Evolutionary conservation across 2,113 vertebrate species (phyloP), one percentile per base, ranked within the genome.

Genomic region (Pipa parva): DNA sequence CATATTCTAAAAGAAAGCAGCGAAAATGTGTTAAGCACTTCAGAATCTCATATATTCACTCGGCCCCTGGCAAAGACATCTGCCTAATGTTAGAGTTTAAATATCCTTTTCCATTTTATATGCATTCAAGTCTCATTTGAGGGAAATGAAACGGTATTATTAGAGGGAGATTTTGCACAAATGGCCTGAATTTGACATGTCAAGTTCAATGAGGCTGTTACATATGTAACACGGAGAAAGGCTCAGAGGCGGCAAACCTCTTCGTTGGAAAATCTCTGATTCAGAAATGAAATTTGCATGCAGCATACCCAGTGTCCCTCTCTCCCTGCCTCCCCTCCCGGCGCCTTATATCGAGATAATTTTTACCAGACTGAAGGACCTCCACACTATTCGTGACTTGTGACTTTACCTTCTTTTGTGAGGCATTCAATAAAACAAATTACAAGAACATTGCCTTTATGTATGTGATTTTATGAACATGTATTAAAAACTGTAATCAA

Each of bases 91-190:
- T 88, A 89, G 86, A 81, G 89, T 85, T 90, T 90, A 90, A 90
- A 89, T 86, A 88, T 87, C 87, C 86, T 88, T 85, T 81, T 84
- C 85, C 84, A 85, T 89, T 90, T 88, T 92, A 88, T 90, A 91
- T 92, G 89, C 85, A 84, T 89, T 89, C 87, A 85, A 84, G 85
- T 91, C 88, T 92, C 82, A 90, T 92, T 92, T 92, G 81, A 87
- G 81, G 82, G 82, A 84, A 89, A 89, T 89, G 87, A 91, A 91
- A 90, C 86, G 80, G 82, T 87, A 87, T 94, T 92, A 95, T 95
- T 95, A 95, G 92, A 93, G 91, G 83, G 86, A 92, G 89, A 94
- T 95, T 94, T 93, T 90, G 88, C 84, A 90, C 91, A 95, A 95
- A 95, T 94, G 93, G 93, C 91, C 87, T 88, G 92, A 93, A 95